These are phyloP conservation scores for Nebria brevicollis DNA, from an alignment of 2,888 invertebrate species.

Conservation along the genomic window DNA sequence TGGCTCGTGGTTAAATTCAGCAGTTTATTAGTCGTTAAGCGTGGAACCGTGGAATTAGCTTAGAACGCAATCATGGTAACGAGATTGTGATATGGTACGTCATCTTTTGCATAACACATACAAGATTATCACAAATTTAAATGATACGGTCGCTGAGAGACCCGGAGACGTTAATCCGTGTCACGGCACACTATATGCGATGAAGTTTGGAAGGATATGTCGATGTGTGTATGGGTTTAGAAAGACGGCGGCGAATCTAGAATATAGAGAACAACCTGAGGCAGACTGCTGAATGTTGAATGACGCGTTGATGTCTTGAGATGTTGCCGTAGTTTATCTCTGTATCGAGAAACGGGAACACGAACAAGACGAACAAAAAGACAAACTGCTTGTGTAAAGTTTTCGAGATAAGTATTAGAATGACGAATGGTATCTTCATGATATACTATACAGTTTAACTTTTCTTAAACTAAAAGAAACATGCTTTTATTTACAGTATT, in stretches of 20 bases:
- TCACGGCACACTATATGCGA: conserved; percentile 7
- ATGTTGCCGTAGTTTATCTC: background rate
- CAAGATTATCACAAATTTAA: conserved; percentile 59
- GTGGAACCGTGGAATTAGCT: conserved; percentile 7
- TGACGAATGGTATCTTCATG: background rate
- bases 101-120: conserved; percentile 55
- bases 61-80: conserved; percentile 37
- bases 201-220: background rate
- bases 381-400: background rate
- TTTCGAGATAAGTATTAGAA: background rate
- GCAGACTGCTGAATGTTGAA: conserved; percentile 1
- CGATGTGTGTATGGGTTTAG: background rate
- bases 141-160: conserved; percentile 56
- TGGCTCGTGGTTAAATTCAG: conserved; percentile 4
- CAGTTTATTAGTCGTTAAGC: conserved; percentile 40
- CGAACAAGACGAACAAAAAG: background rate
- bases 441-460: background rate
- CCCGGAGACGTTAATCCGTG: conserved; percentile 18
- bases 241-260: background rate
- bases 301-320: conserved; percentile 1
- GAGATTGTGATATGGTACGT: conserved; percentile 9
- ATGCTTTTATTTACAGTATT: background rate
- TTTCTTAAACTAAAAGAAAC: background rate
- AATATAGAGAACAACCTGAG: background rate
- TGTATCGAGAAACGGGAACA: background rate